Evolutionary conservation across 2,113 vertebrate species (phyloP).

Genomic region (Upupa epops): DNA sequence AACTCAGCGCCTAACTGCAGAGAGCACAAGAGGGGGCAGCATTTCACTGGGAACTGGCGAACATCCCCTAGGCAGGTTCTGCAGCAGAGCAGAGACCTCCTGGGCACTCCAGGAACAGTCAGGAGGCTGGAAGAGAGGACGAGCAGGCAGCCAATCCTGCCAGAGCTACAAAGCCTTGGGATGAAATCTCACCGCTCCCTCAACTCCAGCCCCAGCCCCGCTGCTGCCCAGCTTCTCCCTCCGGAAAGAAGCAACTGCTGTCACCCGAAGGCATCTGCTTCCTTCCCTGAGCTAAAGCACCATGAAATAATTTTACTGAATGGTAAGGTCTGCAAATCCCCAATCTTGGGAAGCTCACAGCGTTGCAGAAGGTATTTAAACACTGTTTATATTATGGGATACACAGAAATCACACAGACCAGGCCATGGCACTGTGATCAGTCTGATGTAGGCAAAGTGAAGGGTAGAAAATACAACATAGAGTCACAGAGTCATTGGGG

Average conservation of each 20-base stretch:
- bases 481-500: too few species aligned
- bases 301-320: not conserved
- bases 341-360: not conserved
- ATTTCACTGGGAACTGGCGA: slow-evolving; percentile 13
- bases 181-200: not conserved
- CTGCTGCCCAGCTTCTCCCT: not conserved
- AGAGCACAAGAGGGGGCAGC: slow-evolving; percentile 49
- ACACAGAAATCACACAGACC: not conserved
- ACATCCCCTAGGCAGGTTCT: not conserved
- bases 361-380: not conserved
- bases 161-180: not conserved
- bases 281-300: not conserved
- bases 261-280: not conserved
- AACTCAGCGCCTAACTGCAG: not conserved
- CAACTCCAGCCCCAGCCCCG: not conserved
- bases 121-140: not conserved
- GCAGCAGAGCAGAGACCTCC: not conserved
- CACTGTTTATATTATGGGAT: not conserved
- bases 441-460: not conserved
- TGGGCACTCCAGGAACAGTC: not conserved
- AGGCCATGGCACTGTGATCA: not conserved
- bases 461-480: not conserved
- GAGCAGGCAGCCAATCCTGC: not conserved
- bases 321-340: not conserved
- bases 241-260: not conserved